These are phyloP conservation scores for Hippocampus barbouri DNA, from an alignment of 2,113 vertebrate genomes.

Conservation along the genomic window DNA sequence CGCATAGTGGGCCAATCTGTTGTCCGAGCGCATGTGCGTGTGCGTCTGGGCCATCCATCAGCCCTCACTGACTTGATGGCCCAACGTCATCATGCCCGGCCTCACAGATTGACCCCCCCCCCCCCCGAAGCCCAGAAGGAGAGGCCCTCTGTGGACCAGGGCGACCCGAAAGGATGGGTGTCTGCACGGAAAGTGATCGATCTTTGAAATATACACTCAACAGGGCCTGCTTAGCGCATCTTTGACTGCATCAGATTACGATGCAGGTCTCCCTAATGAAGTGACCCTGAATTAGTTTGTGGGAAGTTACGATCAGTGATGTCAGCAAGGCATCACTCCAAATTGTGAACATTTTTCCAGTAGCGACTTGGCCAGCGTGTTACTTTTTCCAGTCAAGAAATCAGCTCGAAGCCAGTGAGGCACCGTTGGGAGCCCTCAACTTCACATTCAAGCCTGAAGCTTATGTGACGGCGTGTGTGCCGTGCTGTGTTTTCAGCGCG, in stretches of 20 bases:
- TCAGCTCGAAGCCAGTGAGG: too few species aligned
- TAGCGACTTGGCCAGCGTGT: too few species aligned
- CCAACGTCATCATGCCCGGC: slow-evolving; percentile 34
- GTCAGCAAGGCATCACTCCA: too few species aligned
- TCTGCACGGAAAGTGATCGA: slow-evolving; percentile 33
- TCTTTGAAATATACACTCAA: neutral
- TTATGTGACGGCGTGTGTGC: too few species aligned
- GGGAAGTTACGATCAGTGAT: neutral
- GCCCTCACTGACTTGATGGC: slow-evolving; percentile 48
- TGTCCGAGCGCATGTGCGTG: slow-evolving; percentile 12
- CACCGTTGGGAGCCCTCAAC: too few species aligned
- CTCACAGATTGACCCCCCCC: slow-evolving; percentile 54
- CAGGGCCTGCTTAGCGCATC: neutral
- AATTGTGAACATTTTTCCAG: too few species aligned
- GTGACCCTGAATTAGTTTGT: neutral
- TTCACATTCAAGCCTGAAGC: too few species aligned
- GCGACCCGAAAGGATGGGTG: slow-evolving; percentile 32
- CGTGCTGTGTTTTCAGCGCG: too few species aligned
- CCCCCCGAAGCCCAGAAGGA: slow-evolving; percentile 45
- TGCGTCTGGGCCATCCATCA: slow-evolving; percentile 47
- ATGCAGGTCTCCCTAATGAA: neutral
- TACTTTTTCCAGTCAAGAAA: too few species aligned
- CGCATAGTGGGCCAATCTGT: slow-evolving; percentile 37
- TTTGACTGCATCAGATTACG: neutral
- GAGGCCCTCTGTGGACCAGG: slow-evolving; percentile 20